Evolutionary conservation across 2,797 vertebrate genomes (phyloP).

Genomic region (Phalanger gymnotis): DNA sequence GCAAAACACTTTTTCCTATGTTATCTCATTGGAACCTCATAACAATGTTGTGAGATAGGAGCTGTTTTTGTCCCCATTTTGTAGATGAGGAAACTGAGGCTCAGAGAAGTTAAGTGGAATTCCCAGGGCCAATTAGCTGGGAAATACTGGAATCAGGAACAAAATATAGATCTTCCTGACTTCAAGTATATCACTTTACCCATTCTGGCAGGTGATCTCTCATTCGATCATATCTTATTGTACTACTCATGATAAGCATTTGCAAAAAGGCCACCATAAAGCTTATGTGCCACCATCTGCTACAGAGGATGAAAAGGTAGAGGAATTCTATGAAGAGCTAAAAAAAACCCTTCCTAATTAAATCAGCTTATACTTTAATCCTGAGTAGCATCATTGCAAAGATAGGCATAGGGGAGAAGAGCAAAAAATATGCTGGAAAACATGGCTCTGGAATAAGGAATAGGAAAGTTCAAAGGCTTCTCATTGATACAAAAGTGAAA

Average conservation of each 20-base stretch:
- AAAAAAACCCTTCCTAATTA: neutral
- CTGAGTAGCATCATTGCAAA: neutral
- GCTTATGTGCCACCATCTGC: neutral
- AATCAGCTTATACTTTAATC: slow-evolving; percentile 3
- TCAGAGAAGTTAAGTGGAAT: neutral
- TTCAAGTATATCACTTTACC: neutral
- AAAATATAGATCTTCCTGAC: neutral
- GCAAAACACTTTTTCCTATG: neutral
- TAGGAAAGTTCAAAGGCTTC: neutral
- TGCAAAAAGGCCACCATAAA: neutral
- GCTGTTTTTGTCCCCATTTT: neutral
- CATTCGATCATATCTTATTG: neutral
- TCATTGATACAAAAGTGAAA: neutral
- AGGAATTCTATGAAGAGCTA: neutral
- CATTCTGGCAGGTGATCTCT: neutral
- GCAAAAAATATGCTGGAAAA: neutral
- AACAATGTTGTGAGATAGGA: neutral
- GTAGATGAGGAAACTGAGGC: neutral
- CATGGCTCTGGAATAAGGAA: neutral
- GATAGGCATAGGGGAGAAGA: neutral
- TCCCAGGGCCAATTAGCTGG: neutral
- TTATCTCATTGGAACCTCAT: neutral
- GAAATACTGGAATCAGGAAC: neutral
- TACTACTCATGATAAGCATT: neutral
- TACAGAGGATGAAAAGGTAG: slow-evolving; percentile 2